phyloP scores from a whole-genome alignment of 2,888 invertebrate genomes.

The Amiota mariae region DNA sequence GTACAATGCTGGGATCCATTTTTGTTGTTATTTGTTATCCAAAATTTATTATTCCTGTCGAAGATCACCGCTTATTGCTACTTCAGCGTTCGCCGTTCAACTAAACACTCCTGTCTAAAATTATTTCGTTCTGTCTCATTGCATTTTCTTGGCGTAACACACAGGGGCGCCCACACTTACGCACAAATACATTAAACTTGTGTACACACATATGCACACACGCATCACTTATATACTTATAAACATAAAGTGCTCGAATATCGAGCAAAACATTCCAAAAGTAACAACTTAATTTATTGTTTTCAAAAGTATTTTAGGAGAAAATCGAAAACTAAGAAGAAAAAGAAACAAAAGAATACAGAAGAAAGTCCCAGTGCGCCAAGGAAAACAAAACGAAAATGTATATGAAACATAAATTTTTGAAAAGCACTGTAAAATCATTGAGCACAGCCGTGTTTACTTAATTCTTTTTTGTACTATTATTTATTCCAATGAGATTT shows the following conservation, averaged over 20 bases:
- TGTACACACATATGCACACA: conserved; percentile 28
- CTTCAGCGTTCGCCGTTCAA: conserved; percentile 53
- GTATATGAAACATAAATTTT: conserved; percentile 35
- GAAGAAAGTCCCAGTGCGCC: neutral
- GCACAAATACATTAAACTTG: conserved; percentile 17
- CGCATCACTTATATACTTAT: conserved; percentile 18
- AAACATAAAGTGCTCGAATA: neutral
- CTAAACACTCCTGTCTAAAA: conserved; percentile 48
- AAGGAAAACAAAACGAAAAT: conserved; percentile 1
- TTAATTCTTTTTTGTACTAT: conserved; percentile 38
- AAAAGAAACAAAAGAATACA: too few species aligned
- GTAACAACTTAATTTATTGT: conserved; percentile 65
- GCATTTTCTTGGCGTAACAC: conserved; percentile 36
- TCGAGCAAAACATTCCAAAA: conserved; percentile 59
- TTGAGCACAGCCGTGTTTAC: conserved; percentile 40
- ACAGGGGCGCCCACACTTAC: conserved; percentile 33
- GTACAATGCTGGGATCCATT: conserved; percentile 64
- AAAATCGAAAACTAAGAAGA: neutral
- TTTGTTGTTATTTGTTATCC: conserved; percentile 40
- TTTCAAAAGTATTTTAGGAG: conserved; percentile 54
- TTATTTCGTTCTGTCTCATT: conserved; percentile 47
- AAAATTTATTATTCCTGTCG: conserved; percentile 39
- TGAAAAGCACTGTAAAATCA: conserved; percentile 67
- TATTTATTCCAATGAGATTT: conserved; percentile 46
- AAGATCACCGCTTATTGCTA: conserved; percentile 64